phyloP scores from a whole-genome alignment of 2,113 vertebrate genomes.

The Petrocephalus microphthalmus region DNA sequence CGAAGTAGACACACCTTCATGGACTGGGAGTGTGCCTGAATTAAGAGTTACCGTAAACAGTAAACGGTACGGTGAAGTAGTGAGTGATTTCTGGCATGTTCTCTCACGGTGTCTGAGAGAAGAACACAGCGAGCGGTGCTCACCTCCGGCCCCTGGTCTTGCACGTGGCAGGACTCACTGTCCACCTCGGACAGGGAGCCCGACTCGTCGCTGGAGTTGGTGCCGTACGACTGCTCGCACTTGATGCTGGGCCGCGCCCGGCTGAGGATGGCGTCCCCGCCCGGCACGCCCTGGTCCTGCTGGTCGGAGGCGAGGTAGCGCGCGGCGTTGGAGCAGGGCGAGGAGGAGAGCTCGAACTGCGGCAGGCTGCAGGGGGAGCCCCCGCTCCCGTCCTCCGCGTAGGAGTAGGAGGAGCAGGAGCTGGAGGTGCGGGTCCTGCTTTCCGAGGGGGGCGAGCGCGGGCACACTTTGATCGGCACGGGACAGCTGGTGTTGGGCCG shows the following conservation, averaged over 20 bases:
- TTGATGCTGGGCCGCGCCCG: constrained; percentile 91
- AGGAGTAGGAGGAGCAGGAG: constrained; percentile 96
- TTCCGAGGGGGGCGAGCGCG: constrained; percentile 90
- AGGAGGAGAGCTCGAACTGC: constrained; percentile 95
- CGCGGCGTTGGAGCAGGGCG: constrained; percentile 86
- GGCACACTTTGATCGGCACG: constrained; percentile 98
- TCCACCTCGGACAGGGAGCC: constrained; percentile 98
- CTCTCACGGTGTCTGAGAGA: background rate
- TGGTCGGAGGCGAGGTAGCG: constrained; percentile 80
- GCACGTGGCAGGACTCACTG: constrained; percentile 94
- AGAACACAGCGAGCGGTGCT: constrained; percentile 33
- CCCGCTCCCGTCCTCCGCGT: constrained; percentile 90
- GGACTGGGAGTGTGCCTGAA: background rate
- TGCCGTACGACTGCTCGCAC: constrained; percentile 97
- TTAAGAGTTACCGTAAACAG: background rate
- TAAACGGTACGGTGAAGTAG: background rate
- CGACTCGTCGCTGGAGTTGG: constrained; percentile 97
- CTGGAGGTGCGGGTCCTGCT: constrained; percentile 94
- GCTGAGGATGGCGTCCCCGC: constrained; percentile 77
- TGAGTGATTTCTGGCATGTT: background rate
- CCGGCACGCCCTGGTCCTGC: constrained; percentile 75
- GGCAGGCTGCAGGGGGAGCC: constrained; percentile 95
- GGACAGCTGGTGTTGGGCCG: constrained; percentile 96
- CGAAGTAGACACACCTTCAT: background rate
- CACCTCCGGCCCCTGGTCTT: constrained; percentile 93